Evolutionary conservation across 64 coral and sea anemone species (phyloP), one percentile per base, ranked within the genome.

Genomic region (Platygyra sinensis): DNA sequence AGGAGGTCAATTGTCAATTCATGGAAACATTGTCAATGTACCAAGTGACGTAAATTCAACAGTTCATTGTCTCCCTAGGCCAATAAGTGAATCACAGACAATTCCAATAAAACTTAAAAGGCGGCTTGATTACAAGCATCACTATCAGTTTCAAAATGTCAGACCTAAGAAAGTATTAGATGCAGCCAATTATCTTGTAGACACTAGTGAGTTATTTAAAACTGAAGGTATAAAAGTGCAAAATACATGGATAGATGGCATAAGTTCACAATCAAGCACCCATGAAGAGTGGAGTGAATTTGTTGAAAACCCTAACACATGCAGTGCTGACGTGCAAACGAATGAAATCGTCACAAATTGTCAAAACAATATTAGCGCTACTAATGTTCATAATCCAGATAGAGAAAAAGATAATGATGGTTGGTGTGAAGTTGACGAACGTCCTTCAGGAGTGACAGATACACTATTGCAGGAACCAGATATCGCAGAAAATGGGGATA

Each of bases 61-160:
- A 76, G 89, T 92, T 12, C 25, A 78, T 17, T 46, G 42, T 42
- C 28, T 92, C 1, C 90, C 90, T 1, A 63, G 90, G 32, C 59
- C 55, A 65, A 62, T 92, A 14, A 86, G 19, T 86, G 72, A 86
- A 24, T 86, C 90, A 75, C 89, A 91, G 19, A 91, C 80, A n/a
- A 88, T 88, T 36, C 86, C 86, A 50, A 88, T 88, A 52, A 89
- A 86, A 86, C 90, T 92, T 5, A 92, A 86, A 63, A 39, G 90
- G 27, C 24, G 82, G 0, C 24, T 92, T 1, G 52, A 72, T 46
- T 92, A 86, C 36, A 92, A 92, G 38, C 73, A 92, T 59, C 73
- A 92, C 52, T 92, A 85, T 65, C 60, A 86, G 24, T 86, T 86
- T 72, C 83, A 72, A 39, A 86, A 86, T 86, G 64, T 86, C 33